Base-by-base conservation (phyloP, 2,888 invertebrate genomes). In the Zygogramma bicolorata region DNA sequence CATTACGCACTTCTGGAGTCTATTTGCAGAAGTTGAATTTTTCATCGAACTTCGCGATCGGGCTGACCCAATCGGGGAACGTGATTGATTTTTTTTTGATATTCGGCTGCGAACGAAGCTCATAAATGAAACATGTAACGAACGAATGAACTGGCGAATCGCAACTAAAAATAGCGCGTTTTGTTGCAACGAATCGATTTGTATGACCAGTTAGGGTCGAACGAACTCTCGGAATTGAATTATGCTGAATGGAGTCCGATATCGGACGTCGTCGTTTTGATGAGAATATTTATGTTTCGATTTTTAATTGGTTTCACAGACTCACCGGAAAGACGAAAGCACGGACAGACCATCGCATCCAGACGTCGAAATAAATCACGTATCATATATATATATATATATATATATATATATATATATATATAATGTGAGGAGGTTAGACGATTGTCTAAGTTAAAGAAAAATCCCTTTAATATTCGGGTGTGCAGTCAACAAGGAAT, bases 121-220 rank as follows among this genome's bases (percentile, higher is more conserved):
- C 53, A 53, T 53, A 53, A 53, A 53, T 53, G 53, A 53, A 53
- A 53, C 53, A 53, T 53, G 15, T 53, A 53, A n/a, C 53, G 53
- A 27, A 53, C 15, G 46, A 46, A 46, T n/a, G 3, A n/a, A n/a
- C 34, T n/a, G 13, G 53, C 53, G 25, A n/a, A 53, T n/a, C 27
- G 53, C 5, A 27, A 53, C 53, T 53, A 53, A 53, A 53, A 53
- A 53, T 53, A 53, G 53, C 53, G 27, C 53, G 53, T 53, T 53
- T 27, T 53, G 53, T 53, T 53, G 53, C n/a, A 53, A n/a, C 15
- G n/a, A 25, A n/a, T 53, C 53, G 53, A 53, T 53, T 53, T 53
- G 53, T 53, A 18, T 13, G 27, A 27, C 27, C 27, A n/a, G 18
- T n/a, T 46, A n/a, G 18, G 25, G 53, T 53, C 53, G 27, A 27